Percentiles rank a stretch among this genome's conserved stretches.
Conservation (phyloP, 2,113 vertebrate genomes). For the Leptodactylus fuscus region DNA sequence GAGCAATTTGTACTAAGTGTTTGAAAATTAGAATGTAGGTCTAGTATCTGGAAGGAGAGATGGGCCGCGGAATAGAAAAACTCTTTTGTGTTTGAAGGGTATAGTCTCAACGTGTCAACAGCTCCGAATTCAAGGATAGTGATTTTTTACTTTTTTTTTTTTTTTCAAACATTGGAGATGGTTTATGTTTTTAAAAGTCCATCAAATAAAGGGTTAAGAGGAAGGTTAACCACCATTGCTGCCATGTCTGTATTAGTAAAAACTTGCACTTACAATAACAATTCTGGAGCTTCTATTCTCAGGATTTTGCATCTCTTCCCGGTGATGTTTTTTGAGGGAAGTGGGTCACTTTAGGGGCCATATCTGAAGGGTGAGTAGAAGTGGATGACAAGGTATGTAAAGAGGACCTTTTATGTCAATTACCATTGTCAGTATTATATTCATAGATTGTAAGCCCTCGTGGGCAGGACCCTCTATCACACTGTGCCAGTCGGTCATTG, state of each 20-base stretch:
- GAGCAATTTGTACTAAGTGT: constrained; percentile 32
- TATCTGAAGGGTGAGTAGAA: too few relatives aligned
- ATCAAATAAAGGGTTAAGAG: background rate
- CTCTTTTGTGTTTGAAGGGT: background rate
- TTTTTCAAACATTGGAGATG: background rate
- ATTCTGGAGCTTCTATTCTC: background rate
- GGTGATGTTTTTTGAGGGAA: too few relatives aligned
- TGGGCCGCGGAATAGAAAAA: background rate
- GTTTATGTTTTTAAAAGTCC: background rate
- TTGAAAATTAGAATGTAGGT: constrained; percentile 15
- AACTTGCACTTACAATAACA: background rate
- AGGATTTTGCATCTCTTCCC: too few relatives aligned
- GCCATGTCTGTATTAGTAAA: background rate
- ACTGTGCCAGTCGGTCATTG: too few relatives aligned
- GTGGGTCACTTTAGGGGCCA: too few relatives aligned
- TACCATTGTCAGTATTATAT: too few relatives aligned
- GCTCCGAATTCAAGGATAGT: background rate
- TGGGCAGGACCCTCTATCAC: too few relatives aligned
- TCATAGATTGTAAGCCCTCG: too few relatives aligned
- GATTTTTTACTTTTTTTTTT: background rate
- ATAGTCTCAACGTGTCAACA: background rate
- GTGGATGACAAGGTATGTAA: too few relatives aligned
- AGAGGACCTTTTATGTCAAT: too few relatives aligned
- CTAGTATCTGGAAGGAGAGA: background rate
- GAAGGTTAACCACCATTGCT: background rate